Evolutionary conservation across 1,140 invertebrate species (phyloP), one percentile per base, ranked within the genome.

Genomic region (Drosophila sturtevanti): DNA sequence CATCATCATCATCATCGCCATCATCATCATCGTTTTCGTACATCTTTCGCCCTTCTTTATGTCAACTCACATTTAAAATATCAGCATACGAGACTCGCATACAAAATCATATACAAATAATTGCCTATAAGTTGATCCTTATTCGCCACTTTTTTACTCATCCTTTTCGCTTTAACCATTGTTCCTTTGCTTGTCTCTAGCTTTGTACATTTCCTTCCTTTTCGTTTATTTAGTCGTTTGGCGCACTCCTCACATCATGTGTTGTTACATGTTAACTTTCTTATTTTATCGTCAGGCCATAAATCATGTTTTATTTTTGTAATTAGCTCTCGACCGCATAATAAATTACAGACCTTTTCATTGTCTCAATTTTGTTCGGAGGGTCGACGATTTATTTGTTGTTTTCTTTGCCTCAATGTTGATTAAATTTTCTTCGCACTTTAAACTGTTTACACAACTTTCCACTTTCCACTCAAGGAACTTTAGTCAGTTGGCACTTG

Each of bases 221-320:
- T 74, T 37, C 68, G 22, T 38, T 31, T 51, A 63, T 68, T 64
- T 64, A 64, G 27, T 31, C 27, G 27, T 31, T 31, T 31, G 27
- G 3, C 7, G 1, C 14, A 1, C 16, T 44, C 16, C 16, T 4
- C 41, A 38, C 62, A 44, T 31, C 52, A 62, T 72, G 73, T 61
- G 73, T 48, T 14, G 34, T 63, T 63, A 77, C 67, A 75, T 37
- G 65, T 70, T 70, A 65, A 75, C 58, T 68, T 77, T 65, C 72
- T 71, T 71, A 69, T 61, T 79, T 80, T 79, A 80, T 79, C 71
- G 79, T 48, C 18, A 11, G 67, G 48, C 75, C 74, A 89, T 86
- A 86, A 86, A 86, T 86, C 82, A 86, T 86, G 79, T 89, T 86
- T 86, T 82, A 89, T 89, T 86, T 86, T 89, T 73, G 79, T 77